A percentile compares a stretch with the other conserved stretches of the same genome.
These are phyloP conservation scores for Melanostigma gelatinosum DNA, from an alignment of 2,113 vertebrate genomes.

Conservation along the genomic window DNA sequence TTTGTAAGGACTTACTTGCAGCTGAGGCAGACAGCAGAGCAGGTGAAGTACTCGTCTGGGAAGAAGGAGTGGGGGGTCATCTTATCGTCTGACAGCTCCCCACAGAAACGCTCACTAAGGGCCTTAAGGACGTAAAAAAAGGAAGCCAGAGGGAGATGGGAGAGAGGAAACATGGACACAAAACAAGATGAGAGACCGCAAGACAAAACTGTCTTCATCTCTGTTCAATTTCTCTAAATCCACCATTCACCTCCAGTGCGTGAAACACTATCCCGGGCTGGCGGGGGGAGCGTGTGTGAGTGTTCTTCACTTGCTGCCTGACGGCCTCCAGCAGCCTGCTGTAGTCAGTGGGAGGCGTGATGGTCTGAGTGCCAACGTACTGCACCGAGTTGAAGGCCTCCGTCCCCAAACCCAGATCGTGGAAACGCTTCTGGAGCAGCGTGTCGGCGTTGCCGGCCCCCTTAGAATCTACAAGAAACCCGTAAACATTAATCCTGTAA, in stretches of 20 bases:
- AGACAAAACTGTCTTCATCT: not conserved
- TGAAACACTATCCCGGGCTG: conserved; percentile 84
- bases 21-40: conserved; percentile 85
- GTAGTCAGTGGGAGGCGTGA: conserved; percentile 84
- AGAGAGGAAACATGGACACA: not conserved
- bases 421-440: conserved; percentile 85
- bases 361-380: conserved; percentile 86
- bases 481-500: not conserved
- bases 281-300: conserved; percentile 83
- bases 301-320: conserved; percentile 81
- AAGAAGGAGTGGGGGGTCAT: conserved; percentile 83
- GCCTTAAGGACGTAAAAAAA: conserved; percentile 67
- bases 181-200: not conserved
- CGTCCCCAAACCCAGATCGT: conserved; percentile 80
- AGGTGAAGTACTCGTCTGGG: conserved; percentile 89
- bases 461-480: conserved; percentile 65
- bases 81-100: conserved; percentile 83
- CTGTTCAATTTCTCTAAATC: not conserved
- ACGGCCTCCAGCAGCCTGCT: conserved; percentile 74
- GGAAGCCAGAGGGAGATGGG: not conserved
- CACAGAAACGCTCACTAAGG: conserved; percentile 86
- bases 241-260: conserved; percentile 80
- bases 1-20: conserved; percentile 64
- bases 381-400: conserved; percentile 87
- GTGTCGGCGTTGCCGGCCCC: conserved; percentile 73